Percentiles rank a stretch among this genome's conserved stretches.
Conservation (phyloP, 2,888 invertebrate genomes). For the Drosophila paracracens region DNA sequence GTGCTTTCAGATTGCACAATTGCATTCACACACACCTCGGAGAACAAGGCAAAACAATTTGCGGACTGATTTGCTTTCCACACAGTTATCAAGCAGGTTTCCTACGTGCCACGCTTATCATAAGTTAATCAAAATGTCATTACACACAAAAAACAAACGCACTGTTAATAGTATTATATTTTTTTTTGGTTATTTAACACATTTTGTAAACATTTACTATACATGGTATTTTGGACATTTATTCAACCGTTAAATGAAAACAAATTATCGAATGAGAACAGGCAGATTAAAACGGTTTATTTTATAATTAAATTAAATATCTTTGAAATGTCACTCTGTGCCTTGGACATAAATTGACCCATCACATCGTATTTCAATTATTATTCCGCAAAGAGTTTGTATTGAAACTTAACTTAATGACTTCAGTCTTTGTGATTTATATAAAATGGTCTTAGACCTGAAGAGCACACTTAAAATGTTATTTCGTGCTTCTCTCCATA, state of each 20-base stretch:
- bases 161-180: slow-evolving; percentile 6
- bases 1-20: slow-evolving; percentile 22
- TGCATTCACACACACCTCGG: slow-evolving; percentile 1
- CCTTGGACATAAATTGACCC: not conserved
- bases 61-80: slow-evolving; percentile 41
- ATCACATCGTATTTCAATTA: not conserved
- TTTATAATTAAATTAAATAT: not conserved
- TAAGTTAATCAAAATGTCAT: slow-evolving; percentile 37
- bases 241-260: slow-evolving; percentile 3
- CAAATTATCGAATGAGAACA: not conserved
- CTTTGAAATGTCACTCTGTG: not conserved
- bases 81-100: slow-evolving; percentile 53
- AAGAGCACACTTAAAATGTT: not conserved
- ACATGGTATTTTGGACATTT: slow-evolving; percentile 9
- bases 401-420: not conserved
- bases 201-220: slow-evolving; percentile 7
- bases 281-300: not conserved
- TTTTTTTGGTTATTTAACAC: not conserved
- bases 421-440: not conserved
- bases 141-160: slow-evolving; percentile 9
- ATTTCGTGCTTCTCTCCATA: not conserved
- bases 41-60: slow-evolving; percentile 31
- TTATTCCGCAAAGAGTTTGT: not conserved
- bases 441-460: not conserved
- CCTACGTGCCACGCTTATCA: slow-evolving; percentile 31